Conservation (phyloP, 2,797 vertebrate genomes). For the Potorous gilbertii region DNA sequence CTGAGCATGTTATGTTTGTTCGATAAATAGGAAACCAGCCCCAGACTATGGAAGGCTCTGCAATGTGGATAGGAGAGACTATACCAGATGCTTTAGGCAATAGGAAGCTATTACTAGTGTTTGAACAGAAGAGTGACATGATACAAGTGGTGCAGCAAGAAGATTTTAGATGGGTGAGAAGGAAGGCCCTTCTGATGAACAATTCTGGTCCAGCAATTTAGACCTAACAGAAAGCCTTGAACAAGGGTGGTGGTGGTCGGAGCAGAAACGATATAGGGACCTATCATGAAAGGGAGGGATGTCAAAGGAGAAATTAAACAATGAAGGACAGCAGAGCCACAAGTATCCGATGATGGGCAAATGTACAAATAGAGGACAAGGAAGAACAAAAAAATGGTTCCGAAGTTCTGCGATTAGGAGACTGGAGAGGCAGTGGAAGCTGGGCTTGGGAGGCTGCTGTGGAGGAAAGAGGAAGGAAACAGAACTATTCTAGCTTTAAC, state of each 20-base stretch:
- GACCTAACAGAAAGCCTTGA: background rate
- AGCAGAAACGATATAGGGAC: background rate
- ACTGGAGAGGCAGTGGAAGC: background rate
- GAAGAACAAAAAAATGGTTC: constrained; percentile 8
- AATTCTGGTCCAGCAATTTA: background rate
- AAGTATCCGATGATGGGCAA: background rate
- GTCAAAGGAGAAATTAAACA: background rate
- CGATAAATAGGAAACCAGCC: background rate
- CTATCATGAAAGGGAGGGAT: constrained; percentile 1
- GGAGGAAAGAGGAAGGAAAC: background rate
- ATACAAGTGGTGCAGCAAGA: background rate
- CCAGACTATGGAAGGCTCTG: background rate
- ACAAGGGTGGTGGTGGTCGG: background rate
- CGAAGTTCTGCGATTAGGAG: background rate
- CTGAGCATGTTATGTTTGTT: background rate
- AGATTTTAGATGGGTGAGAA: background rate
- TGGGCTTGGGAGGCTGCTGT: background rate
- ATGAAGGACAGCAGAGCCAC: background rate
- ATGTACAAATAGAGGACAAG: background rate
- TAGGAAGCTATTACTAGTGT: background rate
- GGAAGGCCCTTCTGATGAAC: background rate
- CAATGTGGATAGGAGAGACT: background rate
- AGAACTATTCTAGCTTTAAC: background rate
- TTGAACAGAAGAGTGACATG: background rate
- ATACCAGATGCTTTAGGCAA: background rate